Evolutionary conservation across 2,797 vertebrate genomes (phyloP), one percentile per base, ranked within the genome.

Genomic region (Rhodeus uyekii): DNA sequence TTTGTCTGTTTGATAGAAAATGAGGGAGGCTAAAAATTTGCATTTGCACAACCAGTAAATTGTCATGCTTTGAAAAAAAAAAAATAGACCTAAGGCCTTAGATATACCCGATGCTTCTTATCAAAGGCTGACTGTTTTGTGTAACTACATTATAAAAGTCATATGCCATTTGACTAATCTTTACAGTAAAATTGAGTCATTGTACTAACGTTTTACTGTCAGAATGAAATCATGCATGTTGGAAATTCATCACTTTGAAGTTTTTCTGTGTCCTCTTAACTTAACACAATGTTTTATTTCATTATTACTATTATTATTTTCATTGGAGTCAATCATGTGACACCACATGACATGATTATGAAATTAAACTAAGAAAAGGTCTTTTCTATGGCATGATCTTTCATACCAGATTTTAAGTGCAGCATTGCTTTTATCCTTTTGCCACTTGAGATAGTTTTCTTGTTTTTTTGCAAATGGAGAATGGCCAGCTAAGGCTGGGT

Each of bases 401-500:
- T 67, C 16, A 32, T 39, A 48, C n/a, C 8, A 50, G 32, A 67
- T 65, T 24, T 79, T 4, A 79, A 27, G 32, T 24, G 19, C 12
- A 13, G 8, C 18, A 10, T 58, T 65, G 55, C 19, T 6, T 9
- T 34, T 80, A 39, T 24, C 29, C 27, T 22, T 24, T 78, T 65
- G 34, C 32, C 9, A 27, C 4, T 38, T 12, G 4, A 22, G 50
- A 78, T 19, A 22, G 22, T 38, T 29, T 63, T 32, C 29, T 50
- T 65, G 12, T 34, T 24, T 36, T 39, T 38, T 24, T 18, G 13
- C 13, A 46, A 39, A 65, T 83, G 61, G 0, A 87, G 90, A 88
- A 76, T 87, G 86, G 81, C 84, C 71, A 84, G 85, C 86, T 91
- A 81, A 86, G 82, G 85, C 44, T 68, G 2, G 76, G 58, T 77